Conservation (phyloP, 1,140 invertebrate species). For the Drosophila kurseongensis region DNA sequence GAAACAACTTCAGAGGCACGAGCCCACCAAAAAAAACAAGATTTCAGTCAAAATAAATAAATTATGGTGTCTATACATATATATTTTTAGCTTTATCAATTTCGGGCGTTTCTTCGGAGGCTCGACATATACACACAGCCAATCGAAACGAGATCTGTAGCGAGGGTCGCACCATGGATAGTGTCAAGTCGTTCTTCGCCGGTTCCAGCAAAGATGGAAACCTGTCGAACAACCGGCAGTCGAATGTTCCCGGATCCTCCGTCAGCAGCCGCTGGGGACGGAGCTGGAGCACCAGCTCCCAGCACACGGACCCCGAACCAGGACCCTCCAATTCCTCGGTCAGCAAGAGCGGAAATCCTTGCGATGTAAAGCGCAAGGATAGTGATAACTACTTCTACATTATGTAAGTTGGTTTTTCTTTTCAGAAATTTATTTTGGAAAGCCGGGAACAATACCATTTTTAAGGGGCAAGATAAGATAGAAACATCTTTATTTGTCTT, state of each 20-base stretch:
- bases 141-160: conserved; percentile 26
- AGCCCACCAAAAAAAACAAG: conserved; percentile 45
- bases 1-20: conserved; percentile 26
- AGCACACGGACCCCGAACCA: conserved; percentile 51
- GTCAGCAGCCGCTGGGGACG: conserved; percentile 47
- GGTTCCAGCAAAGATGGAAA: conserved; percentile 64
- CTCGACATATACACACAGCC: conserved; percentile 52
- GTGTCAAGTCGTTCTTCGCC: conserved; percentile 75
- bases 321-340: conserved; percentile 26
- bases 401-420: conserved; percentile 58
- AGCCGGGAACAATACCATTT: not conserved
- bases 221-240: conserved; percentile 58
- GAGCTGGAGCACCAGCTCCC: conserved; percentile 57
- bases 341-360: conserved; percentile 46
- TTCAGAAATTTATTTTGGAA: not conserved
- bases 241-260: conserved; percentile 30
- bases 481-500: not conserved
- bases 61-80: conserved; percentile 39
- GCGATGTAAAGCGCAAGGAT: conserved; percentile 71
- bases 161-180: conserved; percentile 68
- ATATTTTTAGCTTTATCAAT: conserved; percentile 81
- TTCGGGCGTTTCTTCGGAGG: conserved; percentile 60
- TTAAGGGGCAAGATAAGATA: not conserved
- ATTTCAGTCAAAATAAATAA: conserved; percentile 64
- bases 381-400: conserved; percentile 82